Evolutionary conservation across 2,797 vertebrate genomes (phyloP), one percentile per base, ranked within the genome.

Genomic region (Hoplostethus mediterraneus): DNA sequence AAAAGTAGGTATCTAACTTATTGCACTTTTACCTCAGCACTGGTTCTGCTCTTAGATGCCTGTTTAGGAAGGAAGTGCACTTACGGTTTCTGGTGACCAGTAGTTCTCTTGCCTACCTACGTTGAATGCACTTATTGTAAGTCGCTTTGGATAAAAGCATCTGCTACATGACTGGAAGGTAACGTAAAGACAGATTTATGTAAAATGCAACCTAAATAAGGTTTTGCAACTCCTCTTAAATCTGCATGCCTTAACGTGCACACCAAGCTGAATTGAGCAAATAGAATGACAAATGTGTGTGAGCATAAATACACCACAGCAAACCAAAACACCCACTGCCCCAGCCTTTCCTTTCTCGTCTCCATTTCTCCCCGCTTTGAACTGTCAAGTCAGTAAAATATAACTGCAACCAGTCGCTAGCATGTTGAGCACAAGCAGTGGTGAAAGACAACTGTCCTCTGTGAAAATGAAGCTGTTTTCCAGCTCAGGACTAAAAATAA

Each of bases 321-420:
- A 75, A 88, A 89, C 77, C 69, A 44, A 47, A 14, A 47, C 16
- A 83, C 76, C 53, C 13, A 45, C 36, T 82, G 82, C 76, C 73
- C 75, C 69, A 51, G 69, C 56, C 64, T 47, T 47, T 47, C 12
- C 73, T 63, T 54, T 53, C 59, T 52, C 66, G 8, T 76, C 59
- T 1, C 66, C 73, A 44, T 67, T 84, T 77, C 60, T 68, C 40
- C 57, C 75, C 67, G 44, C 56, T 67, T 28, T 66, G 28, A 72
- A 62, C 73, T 81, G 79, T 81, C 79, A 83, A 78, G 72, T 80
- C 65, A 58, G 61, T 72, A 59, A 82, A 66, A 8, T 59, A 51
- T 40, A 71, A 82, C 75, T 72, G 74, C 51, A 56, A 71, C 63
- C 57, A 51, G 55, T 14, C 13, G 28, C 33, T 55, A 81, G 69